Evolutionary conservation across 1,140 invertebrate genomes (phyloP).

Genomic region (Anastrepha obliqua): DNA sequence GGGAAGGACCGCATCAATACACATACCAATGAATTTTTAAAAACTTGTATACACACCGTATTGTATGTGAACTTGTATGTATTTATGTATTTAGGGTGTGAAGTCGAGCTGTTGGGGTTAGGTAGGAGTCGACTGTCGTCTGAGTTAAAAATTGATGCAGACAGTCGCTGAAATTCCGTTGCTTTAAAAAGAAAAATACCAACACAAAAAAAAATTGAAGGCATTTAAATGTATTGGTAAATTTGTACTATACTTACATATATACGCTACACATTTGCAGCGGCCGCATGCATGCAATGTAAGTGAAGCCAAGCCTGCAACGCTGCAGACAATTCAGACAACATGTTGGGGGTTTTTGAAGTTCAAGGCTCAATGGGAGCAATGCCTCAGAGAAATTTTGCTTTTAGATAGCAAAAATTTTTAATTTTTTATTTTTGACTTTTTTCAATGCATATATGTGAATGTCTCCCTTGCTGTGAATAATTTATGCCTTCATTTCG

Average conservation of each 20-base stretch:
- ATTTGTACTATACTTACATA: not conserved
- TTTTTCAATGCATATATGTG: not conserved
- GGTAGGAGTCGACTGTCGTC: slow-evolving; percentile 1
- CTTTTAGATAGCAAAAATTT: too few relatives aligned
- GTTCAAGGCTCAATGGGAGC: slow-evolving; percentile 32
- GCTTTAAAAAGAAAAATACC: not conserved
- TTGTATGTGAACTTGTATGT: not conserved
- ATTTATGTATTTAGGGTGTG: not conserved
- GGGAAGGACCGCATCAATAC: not conserved
- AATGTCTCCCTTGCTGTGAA: slow-evolving; percentile 22
- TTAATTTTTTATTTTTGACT: not conserved
- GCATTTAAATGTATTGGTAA: not conserved
- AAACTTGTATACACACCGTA: not conserved
- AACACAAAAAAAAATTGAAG: not conserved
- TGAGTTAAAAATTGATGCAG: slow-evolving; percentile 29
- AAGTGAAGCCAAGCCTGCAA: slow-evolving; percentile 24
- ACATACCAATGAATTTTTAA: slow-evolving; percentile 9
- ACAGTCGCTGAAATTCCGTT: slow-evolving; percentile 36
- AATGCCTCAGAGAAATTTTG: not conserved
- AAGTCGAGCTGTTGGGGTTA: not conserved
- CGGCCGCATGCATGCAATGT: not conserved
- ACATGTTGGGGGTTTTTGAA: slow-evolving; percentile 1
- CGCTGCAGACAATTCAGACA: slow-evolving; percentile 12
- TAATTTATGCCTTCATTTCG: slow-evolving; percentile 35
- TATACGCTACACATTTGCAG: not conserved